phyloP scores from a whole-genome alignment of 1,140 invertebrate species.

The Chironomus striatipennis region DNA sequence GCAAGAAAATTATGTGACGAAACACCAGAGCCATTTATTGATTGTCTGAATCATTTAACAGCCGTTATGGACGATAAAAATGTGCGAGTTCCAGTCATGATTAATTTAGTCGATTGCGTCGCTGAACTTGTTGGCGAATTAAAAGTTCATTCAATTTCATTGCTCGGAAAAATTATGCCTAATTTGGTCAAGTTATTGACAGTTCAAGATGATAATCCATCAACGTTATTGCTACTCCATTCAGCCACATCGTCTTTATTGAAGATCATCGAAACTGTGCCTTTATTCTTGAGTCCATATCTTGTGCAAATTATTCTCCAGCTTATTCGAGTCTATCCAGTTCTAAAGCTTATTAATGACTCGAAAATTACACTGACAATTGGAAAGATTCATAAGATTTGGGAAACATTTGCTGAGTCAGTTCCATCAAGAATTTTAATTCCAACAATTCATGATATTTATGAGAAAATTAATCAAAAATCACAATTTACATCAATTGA shows the following conservation, averaged over 20 bases:
- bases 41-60: constrained; percentile 53
- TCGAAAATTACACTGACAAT: constrained; percentile 43
- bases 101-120: constrained; percentile 67
- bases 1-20: constrained; percentile 56
- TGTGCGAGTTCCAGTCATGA: constrained; percentile 58
- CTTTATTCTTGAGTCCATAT: constrained; percentile 75
- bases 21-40: constrained; percentile 54
- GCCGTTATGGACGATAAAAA: constrained; percentile 48
- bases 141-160: constrained; percentile 60
- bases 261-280: constrained; percentile 71
- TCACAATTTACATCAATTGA: constrained; percentile 52
- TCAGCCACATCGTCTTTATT: constrained; percentile 64
- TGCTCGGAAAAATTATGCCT: constrained; percentile 69
- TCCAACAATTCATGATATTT: constrained; percentile 59
- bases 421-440: constrained; percentile 67
- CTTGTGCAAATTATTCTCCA: constrained; percentile 62
- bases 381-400: constrained; percentile 50
- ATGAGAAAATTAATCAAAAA: constrained; percentile 50
- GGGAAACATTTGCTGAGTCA: constrained; percentile 56
- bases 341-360: constrained; percentile 25
- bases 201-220: constrained; percentile 41
- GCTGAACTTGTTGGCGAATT: constrained; percentile 68
- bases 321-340: constrained; percentile 47
- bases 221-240: constrained; percentile 45
- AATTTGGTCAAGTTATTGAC: constrained; percentile 56